Base-by-base conservation (phyloP, 2,888 invertebrate species). In the Griposia aprilina region DNA sequence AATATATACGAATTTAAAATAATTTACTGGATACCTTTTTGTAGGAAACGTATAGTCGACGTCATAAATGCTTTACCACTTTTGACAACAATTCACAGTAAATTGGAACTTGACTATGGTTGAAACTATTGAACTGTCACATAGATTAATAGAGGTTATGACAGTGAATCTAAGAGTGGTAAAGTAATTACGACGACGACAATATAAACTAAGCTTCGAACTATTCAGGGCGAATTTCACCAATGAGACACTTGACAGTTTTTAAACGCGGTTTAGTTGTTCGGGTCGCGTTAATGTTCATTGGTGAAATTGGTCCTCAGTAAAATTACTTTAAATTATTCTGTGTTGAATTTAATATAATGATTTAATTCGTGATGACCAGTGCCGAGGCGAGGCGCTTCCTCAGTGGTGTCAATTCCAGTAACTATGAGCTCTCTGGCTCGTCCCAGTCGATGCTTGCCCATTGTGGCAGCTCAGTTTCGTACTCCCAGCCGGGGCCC, bases 401-500 rank as follows among this genome's bases (percentile, higher is more conserved):
- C 91, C 89, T 86, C 88, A 94, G 89, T 88, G 93, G 92, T 90
- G 91, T 90, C 86, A 93, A 84, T 88, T 93, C 93, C 89, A 92
- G 92, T 91, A 88, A 96, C 96, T 96, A 97, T 94, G 96, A 96
- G 84, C 78, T 92, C 50, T 98, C 98, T 65, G 97, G 97, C 90
- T 98, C 98, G 79, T 97, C 97, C 99, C 99, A 99, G 89, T 99
- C 98, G 72, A 98, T 97, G 92, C 97, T 97, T 59, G 99, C 99
- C 99, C 99, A 99, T 75, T 98, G 98, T 0, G 99, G 99, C 89
- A 99, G 97, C 92, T 98, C 98, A 2, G 99, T 99, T 95, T 99
- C 98, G 95, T 98, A 99, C 91, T 98, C 98, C 99, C 99, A 99
- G 69, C 98, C 99, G 77, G 99, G 98, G 55, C 99, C 99, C 98